These are phyloP conservation scores for Crocidura indochinensis DNA, from an alignment of 2,797 vertebrate genomes.

Conservation along the genomic window DNA sequence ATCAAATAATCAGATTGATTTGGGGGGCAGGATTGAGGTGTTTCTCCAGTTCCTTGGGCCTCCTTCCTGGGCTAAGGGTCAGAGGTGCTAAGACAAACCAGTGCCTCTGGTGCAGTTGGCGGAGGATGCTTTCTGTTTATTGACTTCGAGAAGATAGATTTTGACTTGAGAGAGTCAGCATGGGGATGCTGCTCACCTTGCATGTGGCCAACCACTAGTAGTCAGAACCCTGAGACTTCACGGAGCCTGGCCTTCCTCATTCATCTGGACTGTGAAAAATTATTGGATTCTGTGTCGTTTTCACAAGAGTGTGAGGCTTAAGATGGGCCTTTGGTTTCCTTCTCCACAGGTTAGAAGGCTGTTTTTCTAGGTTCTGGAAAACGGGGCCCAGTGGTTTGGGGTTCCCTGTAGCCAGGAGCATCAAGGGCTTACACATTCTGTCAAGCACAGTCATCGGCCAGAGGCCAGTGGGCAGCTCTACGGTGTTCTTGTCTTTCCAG, in stretches of 20 bases:
- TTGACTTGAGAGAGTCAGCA: no score
- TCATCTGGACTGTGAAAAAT: slow-evolving; percentile 41
- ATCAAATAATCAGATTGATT: slow-evolving; percentile 33
- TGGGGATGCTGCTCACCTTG: no score
- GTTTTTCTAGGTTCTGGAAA: not conserved
- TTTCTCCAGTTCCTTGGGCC: not conserved
- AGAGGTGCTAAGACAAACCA: no score
- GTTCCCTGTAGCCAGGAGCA: not conserved
- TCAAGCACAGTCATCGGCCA: no score
- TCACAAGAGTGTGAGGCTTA: slow-evolving; percentile 25
- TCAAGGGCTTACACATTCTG: not conserved
- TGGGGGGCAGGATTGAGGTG: not conserved
- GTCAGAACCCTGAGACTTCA: no score
- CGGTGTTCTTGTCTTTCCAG: no score
- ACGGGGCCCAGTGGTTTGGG: not conserved
- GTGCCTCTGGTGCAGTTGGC: no score
- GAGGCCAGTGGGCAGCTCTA: no score
- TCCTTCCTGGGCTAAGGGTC: not conserved
- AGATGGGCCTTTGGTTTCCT: slow-evolving; percentile 6
- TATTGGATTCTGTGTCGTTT: slow-evolving; percentile 3
- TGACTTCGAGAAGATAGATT: no score
- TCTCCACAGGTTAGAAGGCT: slow-evolving; percentile 45
- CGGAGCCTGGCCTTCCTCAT: not conserved
- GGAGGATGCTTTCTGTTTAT: no score
- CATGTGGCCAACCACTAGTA: no score